Percentiles rank a stretch among this genome's conserved stretches.
Conservation (phyloP, 2,113 vertebrate species). For the Gorsachius goisagi region DNA sequence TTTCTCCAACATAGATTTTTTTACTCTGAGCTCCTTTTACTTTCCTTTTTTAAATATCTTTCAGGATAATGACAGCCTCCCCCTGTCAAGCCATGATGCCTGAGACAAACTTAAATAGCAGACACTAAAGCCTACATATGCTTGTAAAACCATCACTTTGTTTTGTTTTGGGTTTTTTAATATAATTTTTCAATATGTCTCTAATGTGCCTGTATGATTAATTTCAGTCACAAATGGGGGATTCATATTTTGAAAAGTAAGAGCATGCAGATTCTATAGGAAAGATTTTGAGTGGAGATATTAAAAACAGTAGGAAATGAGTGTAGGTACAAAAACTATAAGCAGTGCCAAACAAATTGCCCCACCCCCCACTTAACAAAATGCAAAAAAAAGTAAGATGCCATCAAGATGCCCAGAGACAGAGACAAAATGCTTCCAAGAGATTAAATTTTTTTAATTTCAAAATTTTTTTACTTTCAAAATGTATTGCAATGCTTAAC, state of each 20-base stretch:
- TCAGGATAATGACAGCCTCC: not conserved
- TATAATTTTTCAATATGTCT: not conserved
- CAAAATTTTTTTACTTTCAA: not conserved
- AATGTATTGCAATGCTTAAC: not conserved
- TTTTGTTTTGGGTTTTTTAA: too few relatives aligned
- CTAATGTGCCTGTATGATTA: not conserved
- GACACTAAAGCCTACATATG: not conserved
- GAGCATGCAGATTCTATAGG: not conserved
- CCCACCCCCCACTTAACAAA: not conserved
- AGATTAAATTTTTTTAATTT: not conserved
- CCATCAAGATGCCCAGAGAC: not conserved
- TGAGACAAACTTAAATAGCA: not conserved
- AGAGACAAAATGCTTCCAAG: not conserved
- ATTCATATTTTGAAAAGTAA: not conserved
- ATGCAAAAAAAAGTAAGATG: not conserved
- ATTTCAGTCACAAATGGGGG: not conserved
- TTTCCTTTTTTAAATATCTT: not conserved
- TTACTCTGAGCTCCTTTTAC: not conserved
- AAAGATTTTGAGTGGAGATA: not conserved
- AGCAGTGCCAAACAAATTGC: not conserved
- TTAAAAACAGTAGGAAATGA: not conserved
- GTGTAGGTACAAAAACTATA: not conserved
- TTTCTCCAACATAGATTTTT: not conserved
- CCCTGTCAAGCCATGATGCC: too few relatives aligned
- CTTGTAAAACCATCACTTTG: not conserved